Base-by-base conservation (phyloP, 2,113 vertebrate genomes). In the Shinisaurus crocodilurus region DNA sequence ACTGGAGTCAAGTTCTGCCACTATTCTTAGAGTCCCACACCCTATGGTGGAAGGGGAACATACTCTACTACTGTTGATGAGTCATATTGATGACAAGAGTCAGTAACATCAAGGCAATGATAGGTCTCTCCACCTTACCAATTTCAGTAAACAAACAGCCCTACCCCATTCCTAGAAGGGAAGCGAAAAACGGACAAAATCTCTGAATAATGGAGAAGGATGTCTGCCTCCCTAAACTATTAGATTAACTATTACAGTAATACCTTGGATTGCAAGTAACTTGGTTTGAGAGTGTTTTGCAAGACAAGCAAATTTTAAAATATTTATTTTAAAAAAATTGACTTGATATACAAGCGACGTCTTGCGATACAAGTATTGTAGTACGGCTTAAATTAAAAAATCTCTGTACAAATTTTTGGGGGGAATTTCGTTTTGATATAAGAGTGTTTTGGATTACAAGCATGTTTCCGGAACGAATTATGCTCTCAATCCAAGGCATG, bases 21-120 rank as follows among this genome's bases (percentile, higher is more conserved):
- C 84, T 87, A 87, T 87, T 76, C 85, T 87, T 87, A 60, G 85
- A 87, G 70, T 43, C 3, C 85, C 85, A 57, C 85, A 87, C 72
- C 85, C 85, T 76, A 12, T 8, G 50, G 12, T 76, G 85, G 70
- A 87, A 76, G 85, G 85, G 76, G 70, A 60, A 76, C 85, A 76
- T 87, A 18, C 70, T 87, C 60, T 87, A 29, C 60, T 87, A 29
- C 85, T 87, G 72, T 87, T 60, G 70, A 76, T 86, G 70, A 86
- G 48, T 87, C 72, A 76, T 43, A 29, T 1, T 76, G 23, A 60
- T 60, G 72, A 48, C 16, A 18, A 48, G 65, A 50, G 34, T 60
- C 34, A 34, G 50, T 57, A 82, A 34, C 27, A 76, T 29, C 85
- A 76, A 60, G 50, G 37, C 45, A 63, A 60, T 18, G 12, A 5